Conservation (phyloP, 2,797 vertebrate genomes). For the Triplophysa yarkandensis region DNA sequence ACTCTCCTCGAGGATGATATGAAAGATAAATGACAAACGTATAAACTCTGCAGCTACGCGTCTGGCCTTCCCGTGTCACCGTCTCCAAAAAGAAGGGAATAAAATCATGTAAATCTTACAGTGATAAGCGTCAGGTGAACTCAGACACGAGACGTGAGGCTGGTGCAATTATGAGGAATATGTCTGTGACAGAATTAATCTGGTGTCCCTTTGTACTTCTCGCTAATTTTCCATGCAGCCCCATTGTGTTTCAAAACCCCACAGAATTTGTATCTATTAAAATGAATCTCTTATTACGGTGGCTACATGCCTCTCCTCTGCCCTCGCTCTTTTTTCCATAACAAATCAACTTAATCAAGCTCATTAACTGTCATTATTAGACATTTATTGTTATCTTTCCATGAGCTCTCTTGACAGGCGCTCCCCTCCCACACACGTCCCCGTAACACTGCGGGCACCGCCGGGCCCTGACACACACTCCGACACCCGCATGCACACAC, state of each 20-base stretch:
- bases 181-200: slow-evolving; percentile 77
- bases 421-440: slow-evolving; percentile 72
- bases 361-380: slow-evolving; percentile 82
- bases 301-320: slow-evolving; percentile 71
- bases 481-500: slow-evolving; percentile 50
- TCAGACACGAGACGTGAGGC: slow-evolving; percentile 65
- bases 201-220: slow-evolving; percentile 75
- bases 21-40: slow-evolving; percentile 48
- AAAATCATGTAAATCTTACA: slow-evolving; percentile 41
- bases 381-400: slow-evolving; percentile 79
- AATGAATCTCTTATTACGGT: slow-evolving; percentile 75
- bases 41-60: slow-evolving; percentile 37
- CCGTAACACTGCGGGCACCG: slow-evolving; percentile 71
- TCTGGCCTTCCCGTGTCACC: slow-evolving; percentile 13
- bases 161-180: slow-evolving; percentile 79
- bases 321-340: slow-evolving; percentile 73
- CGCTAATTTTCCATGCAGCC: slow-evolving; percentile 70
- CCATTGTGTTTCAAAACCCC: slow-evolving; percentile 76
- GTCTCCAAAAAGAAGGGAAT: slow-evolving; percentile 25
- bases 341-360: slow-evolving; percentile 81
- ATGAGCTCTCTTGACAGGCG: slow-evolving; percentile 72
- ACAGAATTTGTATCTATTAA: slow-evolving; percentile 78
- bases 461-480: slow-evolving; percentile 57
- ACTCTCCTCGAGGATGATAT: slow-evolving; percentile 37
- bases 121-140: slow-evolving; percentile 67